Conservation (phyloP, 2,113 vertebrate genomes). For the Coreoperca whiteheadi region DNA sequence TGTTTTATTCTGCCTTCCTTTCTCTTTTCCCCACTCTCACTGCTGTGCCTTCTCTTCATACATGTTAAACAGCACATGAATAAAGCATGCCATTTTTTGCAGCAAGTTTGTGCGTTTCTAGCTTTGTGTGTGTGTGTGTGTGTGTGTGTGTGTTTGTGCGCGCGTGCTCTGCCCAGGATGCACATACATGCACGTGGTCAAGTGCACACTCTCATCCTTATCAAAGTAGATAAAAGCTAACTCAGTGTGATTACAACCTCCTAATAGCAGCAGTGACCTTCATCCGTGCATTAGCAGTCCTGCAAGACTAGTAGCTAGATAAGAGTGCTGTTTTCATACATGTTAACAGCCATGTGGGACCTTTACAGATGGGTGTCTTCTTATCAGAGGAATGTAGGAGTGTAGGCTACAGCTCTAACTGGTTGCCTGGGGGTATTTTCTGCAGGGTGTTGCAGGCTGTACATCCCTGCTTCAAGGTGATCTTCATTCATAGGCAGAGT, state of each 20-base stretch:
- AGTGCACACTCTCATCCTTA: constrained; percentile 41
- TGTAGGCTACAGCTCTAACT: background rate
- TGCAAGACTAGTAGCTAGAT: constrained; percentile 14
- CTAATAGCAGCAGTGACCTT: constrained; percentile 69
- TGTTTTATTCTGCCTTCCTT: constrained; percentile 5
- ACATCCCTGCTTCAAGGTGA: constrained; percentile 11
- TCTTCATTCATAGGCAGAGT: background rate
- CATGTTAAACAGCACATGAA: constrained; percentile 63
- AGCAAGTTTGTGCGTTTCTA: background rate
- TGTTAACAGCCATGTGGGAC: constrained; percentile 45
- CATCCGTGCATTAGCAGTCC: constrained; percentile 41
- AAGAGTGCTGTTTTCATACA: constrained; percentile 46
- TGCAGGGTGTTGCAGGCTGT: background rate
- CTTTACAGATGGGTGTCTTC: constrained; percentile 11
- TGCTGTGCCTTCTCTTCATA: constrained; percentile 8
- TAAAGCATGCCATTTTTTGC: constrained; percentile 54
- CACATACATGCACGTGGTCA: background rate
- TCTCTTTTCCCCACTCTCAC: background rate
- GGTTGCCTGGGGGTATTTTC: background rate
- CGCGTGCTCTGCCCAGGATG: background rate
- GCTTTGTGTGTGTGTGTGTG: background rate
- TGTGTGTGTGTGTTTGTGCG: constrained; percentile 16
- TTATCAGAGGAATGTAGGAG: constrained; percentile 50
- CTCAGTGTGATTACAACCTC: constrained; percentile 22
- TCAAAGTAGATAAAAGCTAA: constrained; percentile 56